phyloP scores from a whole-genome alignment of 1,140 invertebrate genomes.

The Drosophila mauritiana region DNA sequence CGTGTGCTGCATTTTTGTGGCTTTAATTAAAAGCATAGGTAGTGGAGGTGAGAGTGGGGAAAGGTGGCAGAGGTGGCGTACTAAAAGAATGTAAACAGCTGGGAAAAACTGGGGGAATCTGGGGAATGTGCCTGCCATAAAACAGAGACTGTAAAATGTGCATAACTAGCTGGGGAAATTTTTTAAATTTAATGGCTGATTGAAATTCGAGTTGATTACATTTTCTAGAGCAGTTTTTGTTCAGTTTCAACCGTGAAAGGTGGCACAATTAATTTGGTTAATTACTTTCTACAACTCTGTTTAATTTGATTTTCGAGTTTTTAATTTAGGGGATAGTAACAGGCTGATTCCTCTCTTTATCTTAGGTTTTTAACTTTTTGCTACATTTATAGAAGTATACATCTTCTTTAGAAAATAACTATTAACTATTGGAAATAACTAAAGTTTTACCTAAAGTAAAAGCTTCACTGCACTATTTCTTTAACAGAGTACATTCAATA shows the following conservation, averaged over 20 bases:
- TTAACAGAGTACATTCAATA: too few relatives aligned
- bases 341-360: too few relatives aligned
- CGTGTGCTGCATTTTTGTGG: slow-evolving; percentile 45
- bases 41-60: neutral
- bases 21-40: slow-evolving; percentile 69
- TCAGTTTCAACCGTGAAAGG: neutral
- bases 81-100: slow-evolving; percentile 24
- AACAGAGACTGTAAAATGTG: slow-evolving; percentile 35
- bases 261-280: neutral
- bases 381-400: too few relatives aligned
- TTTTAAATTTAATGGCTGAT: slow-evolving; percentile 23
- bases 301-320: neutral
- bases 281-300: neutral
- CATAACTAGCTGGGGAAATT: slow-evolving; percentile 18
- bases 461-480: too few relatives aligned
- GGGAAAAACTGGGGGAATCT: slow-evolving; percentile 21
- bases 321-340: neutral
- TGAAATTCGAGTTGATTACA: slow-evolving; percentile 31
- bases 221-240: slow-evolving; percentile 1
- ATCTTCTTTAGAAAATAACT: too few relatives aligned
- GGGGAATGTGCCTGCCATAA: slow-evolving; percentile 25
- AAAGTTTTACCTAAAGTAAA: too few relatives aligned
- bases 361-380: too few relatives aligned
- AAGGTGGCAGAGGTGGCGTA: neutral
- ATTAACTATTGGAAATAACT: too few relatives aligned